phyloP scores from a whole-genome alignment of 2,797 vertebrate species.

The Hemitrygon akajei region DNA sequence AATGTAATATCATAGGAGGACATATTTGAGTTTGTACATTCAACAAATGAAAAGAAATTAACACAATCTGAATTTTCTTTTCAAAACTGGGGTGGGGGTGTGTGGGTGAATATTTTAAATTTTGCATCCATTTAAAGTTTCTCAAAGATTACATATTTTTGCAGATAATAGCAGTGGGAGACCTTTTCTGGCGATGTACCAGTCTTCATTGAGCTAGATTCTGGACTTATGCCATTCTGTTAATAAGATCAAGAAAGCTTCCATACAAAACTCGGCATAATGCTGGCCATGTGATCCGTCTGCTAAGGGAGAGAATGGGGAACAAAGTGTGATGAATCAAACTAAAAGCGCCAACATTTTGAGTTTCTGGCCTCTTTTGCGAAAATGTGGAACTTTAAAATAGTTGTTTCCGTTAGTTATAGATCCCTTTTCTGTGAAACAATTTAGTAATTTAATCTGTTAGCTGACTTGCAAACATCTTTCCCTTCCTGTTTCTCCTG shows the following conservation, averaged over 20 bases:
- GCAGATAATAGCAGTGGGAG: neutral
- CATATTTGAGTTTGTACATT: neutral
- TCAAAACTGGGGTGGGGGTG: neutral
- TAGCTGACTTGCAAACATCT: neutral
- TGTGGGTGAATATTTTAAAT: neutral
- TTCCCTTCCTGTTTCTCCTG: neutral
- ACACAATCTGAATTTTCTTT: neutral
- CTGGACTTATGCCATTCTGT: neutral
- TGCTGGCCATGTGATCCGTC: neutral
- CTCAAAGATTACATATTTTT: neutral
- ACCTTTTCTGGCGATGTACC: neutral
- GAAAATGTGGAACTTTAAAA: neutral
- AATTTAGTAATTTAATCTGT: neutral
- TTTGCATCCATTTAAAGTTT: neutral
- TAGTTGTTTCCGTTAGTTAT: neutral
- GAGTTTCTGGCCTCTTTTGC: neutral
- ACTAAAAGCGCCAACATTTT: neutral
- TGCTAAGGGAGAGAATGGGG: neutral
- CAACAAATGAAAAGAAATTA: neutral
- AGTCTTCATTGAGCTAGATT: neutral
- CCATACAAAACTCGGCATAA: neutral
- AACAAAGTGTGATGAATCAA: neutral
- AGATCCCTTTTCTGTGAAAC: neutral
- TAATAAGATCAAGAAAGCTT: neutral
- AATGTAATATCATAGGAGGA: neutral